A percentile compares a stretch with the other conserved stretches of the same genome.
Conservation (phyloP, 2,113 vertebrate genomes). For the Saguinus midas region DNA sequence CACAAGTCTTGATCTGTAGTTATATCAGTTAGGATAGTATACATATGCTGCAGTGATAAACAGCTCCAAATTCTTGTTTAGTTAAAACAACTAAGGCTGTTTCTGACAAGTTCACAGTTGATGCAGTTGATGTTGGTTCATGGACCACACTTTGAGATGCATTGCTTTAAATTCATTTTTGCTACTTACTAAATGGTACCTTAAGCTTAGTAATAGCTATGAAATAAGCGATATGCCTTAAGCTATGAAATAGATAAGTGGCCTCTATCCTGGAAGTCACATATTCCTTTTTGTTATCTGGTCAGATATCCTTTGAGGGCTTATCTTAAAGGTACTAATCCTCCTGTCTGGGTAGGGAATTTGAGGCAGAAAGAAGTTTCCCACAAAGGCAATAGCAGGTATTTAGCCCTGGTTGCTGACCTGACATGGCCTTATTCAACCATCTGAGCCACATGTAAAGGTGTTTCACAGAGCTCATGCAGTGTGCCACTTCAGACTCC, state of each 20-base stretch:
- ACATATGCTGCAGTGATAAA: slow-evolving; percentile 7
- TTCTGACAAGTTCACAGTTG: neutral
- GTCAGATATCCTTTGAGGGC: neutral
- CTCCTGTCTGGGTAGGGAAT: neutral
- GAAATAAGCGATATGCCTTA: neutral
- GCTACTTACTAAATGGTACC: neutral
- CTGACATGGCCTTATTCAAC: neutral
- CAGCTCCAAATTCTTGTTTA: neutral
- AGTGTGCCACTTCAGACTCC: neutral
- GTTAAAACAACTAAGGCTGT: neutral
- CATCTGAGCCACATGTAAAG: neutral
- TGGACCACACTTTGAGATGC: neutral
- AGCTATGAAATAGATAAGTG: neutral
- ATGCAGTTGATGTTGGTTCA: neutral
- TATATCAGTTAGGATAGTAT: neutral
- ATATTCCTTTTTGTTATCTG: neutral
- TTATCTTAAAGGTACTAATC: neutral
- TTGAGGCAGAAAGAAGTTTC: neutral
- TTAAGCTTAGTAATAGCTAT: neutral
- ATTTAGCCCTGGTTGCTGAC: neutral
- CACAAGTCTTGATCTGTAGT: neutral
- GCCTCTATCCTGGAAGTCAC: neutral
- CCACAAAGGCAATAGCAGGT: neutral
- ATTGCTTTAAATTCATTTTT: slow-evolving; percentile 5
- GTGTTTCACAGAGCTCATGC: neutral